A percentile compares a stretch with the other conserved stretches of the same genome.
These are phyloP conservation scores for Nettapus auritus DNA, from an alignment of 2,113 vertebrate species.

Conservation along the genomic window DNA sequence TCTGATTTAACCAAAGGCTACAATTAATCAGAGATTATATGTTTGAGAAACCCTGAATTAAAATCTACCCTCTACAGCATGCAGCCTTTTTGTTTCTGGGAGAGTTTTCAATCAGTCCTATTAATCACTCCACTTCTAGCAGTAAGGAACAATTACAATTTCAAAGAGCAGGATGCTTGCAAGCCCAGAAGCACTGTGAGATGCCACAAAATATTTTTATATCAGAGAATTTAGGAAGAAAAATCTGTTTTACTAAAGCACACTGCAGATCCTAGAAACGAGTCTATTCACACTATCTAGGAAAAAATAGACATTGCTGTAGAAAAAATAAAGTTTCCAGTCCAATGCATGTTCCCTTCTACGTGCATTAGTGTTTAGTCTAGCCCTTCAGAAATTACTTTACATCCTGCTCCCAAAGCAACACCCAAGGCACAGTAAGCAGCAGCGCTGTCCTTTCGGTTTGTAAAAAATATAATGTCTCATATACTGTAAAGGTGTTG, in stretches of 20 bases:
- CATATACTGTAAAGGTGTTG: not conserved
- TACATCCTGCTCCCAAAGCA: not conserved
- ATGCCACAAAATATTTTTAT: not conserved
- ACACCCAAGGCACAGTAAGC: not conserved
- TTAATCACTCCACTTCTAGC: not conserved
- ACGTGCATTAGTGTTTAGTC: not conserved
- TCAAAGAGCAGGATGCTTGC: not conserved
- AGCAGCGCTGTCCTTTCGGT: not conserved
- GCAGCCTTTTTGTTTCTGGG: not conserved
- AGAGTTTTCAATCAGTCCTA: not conserved
- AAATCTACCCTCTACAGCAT: not conserved
- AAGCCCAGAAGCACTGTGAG: not conserved
- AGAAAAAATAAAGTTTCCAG: not conserved
- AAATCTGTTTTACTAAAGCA: not conserved
- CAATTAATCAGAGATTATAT: not conserved
- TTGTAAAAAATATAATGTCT: not conserved
- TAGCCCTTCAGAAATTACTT: not conserved
- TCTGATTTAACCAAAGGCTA: not conserved
- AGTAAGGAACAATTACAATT: not conserved
- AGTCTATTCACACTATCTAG: no score
- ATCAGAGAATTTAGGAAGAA: not conserved
- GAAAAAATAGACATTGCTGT: not conserved
- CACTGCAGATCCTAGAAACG: not conserved
- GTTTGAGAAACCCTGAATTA: not conserved
- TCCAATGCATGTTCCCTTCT: not conserved